Evolutionary conservation across 2,113 vertebrate genomes (phyloP).

Genomic region (Scomber japonicus): DNA sequence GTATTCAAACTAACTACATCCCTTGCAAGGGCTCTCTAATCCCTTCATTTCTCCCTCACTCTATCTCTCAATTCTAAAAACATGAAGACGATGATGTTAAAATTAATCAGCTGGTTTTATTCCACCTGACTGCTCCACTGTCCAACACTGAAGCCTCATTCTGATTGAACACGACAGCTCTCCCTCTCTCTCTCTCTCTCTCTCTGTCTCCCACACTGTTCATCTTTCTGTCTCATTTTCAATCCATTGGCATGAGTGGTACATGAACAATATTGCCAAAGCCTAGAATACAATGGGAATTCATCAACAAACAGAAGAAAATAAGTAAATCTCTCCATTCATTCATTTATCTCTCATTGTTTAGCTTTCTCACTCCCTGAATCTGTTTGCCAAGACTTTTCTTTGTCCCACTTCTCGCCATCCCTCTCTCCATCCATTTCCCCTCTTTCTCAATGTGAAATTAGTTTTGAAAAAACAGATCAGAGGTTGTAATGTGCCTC

Average conservation of each 20-base stretch:
- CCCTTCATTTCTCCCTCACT: background rate
- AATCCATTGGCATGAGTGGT: conserved; percentile 32
- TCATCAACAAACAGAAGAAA: conserved; percentile 45
- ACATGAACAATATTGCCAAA: conserved; percentile 49
- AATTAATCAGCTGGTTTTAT: conserved; percentile 64
- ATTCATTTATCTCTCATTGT: conserved; percentile 30
- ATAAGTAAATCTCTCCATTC: conserved; percentile 32
- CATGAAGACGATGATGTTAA: conserved; percentile 31
- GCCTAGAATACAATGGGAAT: conserved; percentile 30
- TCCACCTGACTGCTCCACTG: conserved; percentile 46
- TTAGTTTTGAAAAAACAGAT: conserved; percentile 29
- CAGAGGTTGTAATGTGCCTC: background rate
- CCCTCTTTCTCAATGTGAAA: conserved; percentile 8
- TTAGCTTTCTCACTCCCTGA: background rate
- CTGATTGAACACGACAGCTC: conserved; percentile 34
- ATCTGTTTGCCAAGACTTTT: background rate
- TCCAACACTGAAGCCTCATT: conserved; percentile 32
- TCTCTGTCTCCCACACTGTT: background rate
- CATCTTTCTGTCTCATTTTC: conserved; percentile 39
- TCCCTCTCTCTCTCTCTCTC: conserved; percentile 5
- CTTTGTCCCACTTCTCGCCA: conserved; percentile 19
- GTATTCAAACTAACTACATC: conserved; percentile 1
- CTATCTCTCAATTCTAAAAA: conserved; percentile 33
- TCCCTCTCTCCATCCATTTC: background rate
- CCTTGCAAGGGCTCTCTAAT: background rate